These are phyloP conservation scores for Kuschelorhynchus macadamiae DNA, from an alignment of 2,888 invertebrate genomes.

Conservation along the genomic window DNA sequence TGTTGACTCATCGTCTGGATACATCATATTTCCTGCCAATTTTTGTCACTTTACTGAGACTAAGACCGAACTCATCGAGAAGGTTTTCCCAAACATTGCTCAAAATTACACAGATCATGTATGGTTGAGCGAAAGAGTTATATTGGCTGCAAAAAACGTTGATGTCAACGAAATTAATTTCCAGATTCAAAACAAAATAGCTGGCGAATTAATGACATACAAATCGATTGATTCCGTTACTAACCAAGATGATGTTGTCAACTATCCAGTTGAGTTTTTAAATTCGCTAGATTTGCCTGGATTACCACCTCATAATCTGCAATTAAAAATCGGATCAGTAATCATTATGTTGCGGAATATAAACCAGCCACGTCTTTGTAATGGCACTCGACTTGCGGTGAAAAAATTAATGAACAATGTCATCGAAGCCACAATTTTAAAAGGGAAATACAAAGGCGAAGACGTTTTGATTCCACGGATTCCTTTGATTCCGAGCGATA, in stretches of 20 bases:
- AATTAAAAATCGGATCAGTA: conserved; percentile 1
- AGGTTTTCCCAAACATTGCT: conserved; percentile 12
- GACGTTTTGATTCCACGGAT: conserved; percentile 19
- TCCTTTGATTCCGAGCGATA: conserved; percentile 19
- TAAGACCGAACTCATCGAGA: conserved; percentile 56
- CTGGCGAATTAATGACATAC: too few species aligned
- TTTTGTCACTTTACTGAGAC: conserved; percentile 10
- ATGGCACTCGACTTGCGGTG: conserved; percentile 8
- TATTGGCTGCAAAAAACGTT: too few species aligned
- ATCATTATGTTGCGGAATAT: background rate
- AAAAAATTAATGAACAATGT: conserved; percentile 5
- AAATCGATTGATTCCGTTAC: too few species aligned
- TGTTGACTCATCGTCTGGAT: conserved; percentile 55
- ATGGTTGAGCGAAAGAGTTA: too few species aligned
- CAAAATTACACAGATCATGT: conserved; percentile 4
- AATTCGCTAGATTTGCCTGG: background rate
- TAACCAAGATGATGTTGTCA: too few species aligned
- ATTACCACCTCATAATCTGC: too few species aligned
- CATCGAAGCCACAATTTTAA: too few species aligned
- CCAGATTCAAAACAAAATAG: too few species aligned
- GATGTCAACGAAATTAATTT: too few species aligned
- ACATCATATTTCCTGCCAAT: conserved; percentile 54
- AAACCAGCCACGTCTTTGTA: conserved; percentile 7
- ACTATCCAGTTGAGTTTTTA: background rate
- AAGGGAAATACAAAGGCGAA: conserved; percentile 5